Percentiles rank a stretch among this genome's conserved stretches.
Evolutionary conservation across 2,888 invertebrate species (phyloP).

Genomic region (Drosophila falleni): DNA sequence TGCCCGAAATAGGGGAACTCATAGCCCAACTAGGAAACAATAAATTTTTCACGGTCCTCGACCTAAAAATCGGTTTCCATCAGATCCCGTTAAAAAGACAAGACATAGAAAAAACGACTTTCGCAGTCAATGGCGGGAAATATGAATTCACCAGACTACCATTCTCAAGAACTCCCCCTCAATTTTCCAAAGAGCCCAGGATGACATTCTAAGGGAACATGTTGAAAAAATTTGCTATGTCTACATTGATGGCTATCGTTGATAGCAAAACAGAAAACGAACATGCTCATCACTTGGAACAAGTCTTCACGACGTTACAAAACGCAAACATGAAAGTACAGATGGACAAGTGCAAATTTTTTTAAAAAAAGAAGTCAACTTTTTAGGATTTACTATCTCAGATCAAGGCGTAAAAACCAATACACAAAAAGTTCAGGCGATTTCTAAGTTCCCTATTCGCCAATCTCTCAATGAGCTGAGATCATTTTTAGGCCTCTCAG

Average conservation of each 20-base stretch:
- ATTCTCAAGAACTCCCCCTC: neutral
- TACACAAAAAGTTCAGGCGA: neutral
- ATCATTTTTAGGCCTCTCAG: conserved; percentile 1
- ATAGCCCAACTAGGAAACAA: too few species aligned
- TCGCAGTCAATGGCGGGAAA: neutral
- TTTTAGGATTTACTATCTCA: neutral
- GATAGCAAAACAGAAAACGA: conserved; percentile 6
- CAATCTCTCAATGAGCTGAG: neutral
- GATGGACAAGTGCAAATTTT: conserved; percentile 1
- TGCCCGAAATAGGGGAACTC: neutral
- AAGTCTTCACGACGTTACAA: neutral
- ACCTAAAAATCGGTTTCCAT: too few species aligned
- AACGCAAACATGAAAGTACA: neutral
- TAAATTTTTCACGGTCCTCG: too few species aligned
- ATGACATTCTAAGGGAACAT: too few species aligned
- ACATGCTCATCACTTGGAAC: neutral
- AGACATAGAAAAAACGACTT: neutral
- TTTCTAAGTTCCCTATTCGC: neutral
- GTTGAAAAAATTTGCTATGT: neutral
- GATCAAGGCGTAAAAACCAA: conserved; percentile 13
- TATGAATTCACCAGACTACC: neutral
- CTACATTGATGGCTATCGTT: conserved; percentile 6
- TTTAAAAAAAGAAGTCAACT: neutral
- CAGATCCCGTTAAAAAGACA: too few species aligned
- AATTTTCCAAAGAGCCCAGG: too few species aligned